These are phyloP conservation scores for Morelia viridis DNA, from an alignment of 2,797 vertebrate genomes.

Conservation along the genomic window DNA sequence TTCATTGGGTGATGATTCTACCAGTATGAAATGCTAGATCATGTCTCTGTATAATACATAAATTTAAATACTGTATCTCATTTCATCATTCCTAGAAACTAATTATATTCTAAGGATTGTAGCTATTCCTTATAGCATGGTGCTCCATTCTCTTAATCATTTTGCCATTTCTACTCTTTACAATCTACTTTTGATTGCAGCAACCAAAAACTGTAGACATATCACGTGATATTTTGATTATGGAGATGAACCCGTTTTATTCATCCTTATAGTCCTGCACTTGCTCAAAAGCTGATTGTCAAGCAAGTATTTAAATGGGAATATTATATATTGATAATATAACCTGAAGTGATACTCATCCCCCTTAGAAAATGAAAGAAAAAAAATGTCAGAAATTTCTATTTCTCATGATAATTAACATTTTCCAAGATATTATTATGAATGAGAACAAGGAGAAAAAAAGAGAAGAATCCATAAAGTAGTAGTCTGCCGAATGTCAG, in stretches of 20 bases:
- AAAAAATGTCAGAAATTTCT: not conserved
- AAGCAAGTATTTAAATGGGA: not conserved
- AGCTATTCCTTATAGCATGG: not conserved
- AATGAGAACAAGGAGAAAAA: not conserved
- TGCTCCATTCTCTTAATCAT: not conserved
- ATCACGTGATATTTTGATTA: not conserved
- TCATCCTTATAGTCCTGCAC: not conserved
- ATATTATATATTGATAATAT: not conserved
- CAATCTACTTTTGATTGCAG: not conserved
- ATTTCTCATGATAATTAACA: constrained; percentile 10
- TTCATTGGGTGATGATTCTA: not conserved
- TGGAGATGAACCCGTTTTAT: not conserved
- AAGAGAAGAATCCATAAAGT: not conserved
- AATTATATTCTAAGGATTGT: not conserved
- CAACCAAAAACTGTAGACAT: not conserved
- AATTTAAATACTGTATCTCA: not conserved
- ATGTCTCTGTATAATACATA: not conserved
- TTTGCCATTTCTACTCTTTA: not conserved
- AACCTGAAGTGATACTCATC: not conserved
- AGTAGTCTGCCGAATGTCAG: not conserved
- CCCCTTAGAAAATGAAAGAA: not conserved
- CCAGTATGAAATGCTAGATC: not conserved
- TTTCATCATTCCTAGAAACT: not conserved
- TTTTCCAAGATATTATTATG: not conserved
- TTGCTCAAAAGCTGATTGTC: not conserved